These are phyloP conservation scores for Dysidea cf. avara DNA, from an alignment of 37 sponge, comb jelly and placozoan genomes.

Conservation along the genomic window DNA sequence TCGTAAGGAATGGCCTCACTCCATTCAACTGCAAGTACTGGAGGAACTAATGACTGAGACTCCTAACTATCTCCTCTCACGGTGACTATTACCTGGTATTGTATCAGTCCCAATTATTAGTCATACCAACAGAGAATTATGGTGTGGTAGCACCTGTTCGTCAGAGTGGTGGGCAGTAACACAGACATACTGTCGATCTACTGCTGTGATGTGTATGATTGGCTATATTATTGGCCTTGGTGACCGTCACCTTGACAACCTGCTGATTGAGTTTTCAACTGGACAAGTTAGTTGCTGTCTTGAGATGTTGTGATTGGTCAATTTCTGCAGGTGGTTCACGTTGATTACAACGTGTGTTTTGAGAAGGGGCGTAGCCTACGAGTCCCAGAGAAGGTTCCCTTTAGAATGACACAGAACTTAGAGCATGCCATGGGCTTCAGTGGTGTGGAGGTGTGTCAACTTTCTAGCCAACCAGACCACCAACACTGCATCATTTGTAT, in stretches of 20 bases:
- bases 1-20: slow-evolving; percentile 90
- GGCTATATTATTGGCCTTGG: slow-evolving; percentile 99
- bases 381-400: slow-evolving; percentile 97
- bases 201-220: slow-evolving; percentile 98
- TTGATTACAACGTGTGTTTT: slow-evolving; percentile 99
- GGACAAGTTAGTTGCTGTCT: slow-evolving; percentile 66
- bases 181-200: slow-evolving; percentile 88
- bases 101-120: neutral
- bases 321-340: slow-evolving; percentile 80
- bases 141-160: slow-evolving; percentile 94
- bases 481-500: neutral
- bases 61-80: slow-evolving; percentile 84
- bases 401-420: slow-evolving; percentile 96
- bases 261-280: slow-evolving; percentile 88
- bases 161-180: slow-evolving; percentile 95
- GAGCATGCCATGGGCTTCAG: slow-evolving; percentile 89
- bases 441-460: slow-evolving; percentile 79
- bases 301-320: neutral
- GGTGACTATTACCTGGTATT: slow-evolving; percentile 24
- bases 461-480: neutral
- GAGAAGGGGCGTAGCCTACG: slow-evolving; percentile 94
- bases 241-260: slow-evolving; percentile 98
- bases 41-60: slow-evolving; percentile 88
- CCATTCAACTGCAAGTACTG: slow-evolving; percentile 79
- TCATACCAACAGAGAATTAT: slow-evolving; percentile 62